phyloP scores from a whole-genome alignment of 2,888 invertebrate species.

The Rambutsinella grinnellia region DNA sequence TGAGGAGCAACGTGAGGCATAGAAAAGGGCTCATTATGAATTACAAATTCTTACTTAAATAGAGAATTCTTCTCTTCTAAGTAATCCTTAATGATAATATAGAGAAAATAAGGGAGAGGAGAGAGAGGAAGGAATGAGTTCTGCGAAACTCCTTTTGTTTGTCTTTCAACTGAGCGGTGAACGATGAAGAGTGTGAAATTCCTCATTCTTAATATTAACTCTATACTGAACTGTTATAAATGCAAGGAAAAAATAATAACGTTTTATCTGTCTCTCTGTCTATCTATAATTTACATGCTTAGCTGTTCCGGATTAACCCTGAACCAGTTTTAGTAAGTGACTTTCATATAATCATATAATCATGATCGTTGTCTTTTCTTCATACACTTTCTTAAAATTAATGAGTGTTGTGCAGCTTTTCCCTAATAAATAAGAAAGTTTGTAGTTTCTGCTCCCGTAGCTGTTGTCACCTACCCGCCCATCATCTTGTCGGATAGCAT shows the following conservation, averaged over 20 bases:
- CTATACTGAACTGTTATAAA: neutral
- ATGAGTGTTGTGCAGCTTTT: conserved; percentile 66
- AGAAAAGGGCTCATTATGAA: neutral
- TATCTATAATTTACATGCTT: conserved; percentile 68
- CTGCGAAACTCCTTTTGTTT: neutral
- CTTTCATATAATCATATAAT: conserved; percentile 71
- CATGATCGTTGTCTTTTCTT: conserved; percentile 46
- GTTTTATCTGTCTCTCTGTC: conserved; percentile 45
- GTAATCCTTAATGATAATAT: neutral
- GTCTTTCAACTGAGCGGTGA: neutral
- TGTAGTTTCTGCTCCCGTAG: too few species aligned
- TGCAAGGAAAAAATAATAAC: conserved; percentile 44
- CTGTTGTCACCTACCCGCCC: neutral
- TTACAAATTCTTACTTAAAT: neutral
- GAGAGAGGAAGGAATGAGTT: neutral
- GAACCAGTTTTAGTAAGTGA: conserved; percentile 97
- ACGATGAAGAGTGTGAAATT: neutral
- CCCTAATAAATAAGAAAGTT: neutral
- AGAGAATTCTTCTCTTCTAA: neutral
- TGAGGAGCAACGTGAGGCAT: neutral
- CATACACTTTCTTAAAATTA: conserved; percentile 46
- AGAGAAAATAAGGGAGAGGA: neutral
- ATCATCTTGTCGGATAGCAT: neutral
- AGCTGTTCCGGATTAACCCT: conserved; percentile 99
- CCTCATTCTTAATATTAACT: neutral